Evolutionary conservation across 2,797 vertebrate genomes (phyloP).

Genomic region (Schizothorax lantsangensis): DNA sequence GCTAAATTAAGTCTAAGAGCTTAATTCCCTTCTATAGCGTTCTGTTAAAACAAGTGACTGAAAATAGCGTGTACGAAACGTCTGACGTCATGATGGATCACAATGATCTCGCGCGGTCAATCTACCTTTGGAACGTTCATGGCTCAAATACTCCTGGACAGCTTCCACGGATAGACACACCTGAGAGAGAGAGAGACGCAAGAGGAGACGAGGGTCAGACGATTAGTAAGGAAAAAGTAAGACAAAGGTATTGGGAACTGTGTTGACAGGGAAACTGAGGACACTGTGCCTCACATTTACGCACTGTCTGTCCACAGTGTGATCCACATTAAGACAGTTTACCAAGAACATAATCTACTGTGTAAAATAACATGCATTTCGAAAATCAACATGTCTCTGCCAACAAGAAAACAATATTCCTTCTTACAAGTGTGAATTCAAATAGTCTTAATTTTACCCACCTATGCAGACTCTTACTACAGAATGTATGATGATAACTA

Average conservation of each 20-base stretch:
- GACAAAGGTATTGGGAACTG: background rate
- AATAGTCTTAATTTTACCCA: background rate
- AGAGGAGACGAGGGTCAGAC: too few species aligned
- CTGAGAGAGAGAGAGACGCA: background rate
- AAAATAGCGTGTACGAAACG: constrained; percentile 26
- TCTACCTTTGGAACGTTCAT: constrained; percentile 54
- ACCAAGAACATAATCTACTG: background rate
- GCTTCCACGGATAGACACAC: constrained; percentile 21
- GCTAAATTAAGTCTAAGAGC: constrained; percentile 44
- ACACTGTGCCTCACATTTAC: background rate
- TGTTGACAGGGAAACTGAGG: background rate
- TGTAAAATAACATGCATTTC: background rate
- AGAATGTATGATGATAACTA: background rate
- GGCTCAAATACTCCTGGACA: constrained; percentile 25
- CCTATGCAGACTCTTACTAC: background rate
- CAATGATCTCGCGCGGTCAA: background rate
- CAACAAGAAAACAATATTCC: background rate
- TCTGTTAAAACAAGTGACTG: constrained; percentile 13
- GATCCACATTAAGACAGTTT: background rate
- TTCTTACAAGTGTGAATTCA: background rate
- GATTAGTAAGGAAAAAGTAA: background rate
- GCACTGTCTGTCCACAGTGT: background rate
- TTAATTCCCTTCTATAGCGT: constrained; percentile 42
- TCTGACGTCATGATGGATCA: constrained; percentile 33
- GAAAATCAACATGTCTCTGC: too few species aligned